These are phyloP conservation scores for Tyrophagus putrescentiae DNA, from an alignment of 1,140 invertebrate genomes.

Conservation along the genomic window DNA sequence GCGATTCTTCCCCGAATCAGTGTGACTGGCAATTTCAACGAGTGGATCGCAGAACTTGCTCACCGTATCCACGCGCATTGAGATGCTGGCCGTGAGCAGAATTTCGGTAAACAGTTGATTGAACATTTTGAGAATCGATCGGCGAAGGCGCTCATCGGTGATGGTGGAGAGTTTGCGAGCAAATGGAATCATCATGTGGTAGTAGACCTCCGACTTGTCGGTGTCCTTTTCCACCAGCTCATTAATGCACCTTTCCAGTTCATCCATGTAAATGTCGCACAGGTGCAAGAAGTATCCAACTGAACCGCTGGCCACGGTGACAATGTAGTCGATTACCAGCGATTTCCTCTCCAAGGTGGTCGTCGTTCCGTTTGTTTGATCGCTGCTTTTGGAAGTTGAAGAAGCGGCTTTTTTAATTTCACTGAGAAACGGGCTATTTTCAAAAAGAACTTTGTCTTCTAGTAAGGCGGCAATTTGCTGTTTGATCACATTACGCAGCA, in stretches of 20 bases:
- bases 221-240: neutral
- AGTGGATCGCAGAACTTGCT: neutral
- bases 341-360: neutral
- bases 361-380: neutral
- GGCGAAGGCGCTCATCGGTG: neutral
- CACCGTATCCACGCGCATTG: neutral
- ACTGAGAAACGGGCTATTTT: neutral
- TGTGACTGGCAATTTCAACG: neutral
- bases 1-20: constrained; percentile 5
- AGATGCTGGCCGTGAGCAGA: neutral
- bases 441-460: neutral
- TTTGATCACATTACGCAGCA: constrained; percentile 11
- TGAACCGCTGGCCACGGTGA: neutral
- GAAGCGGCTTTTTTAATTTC: neutral
- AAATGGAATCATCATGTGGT: constrained; percentile 12
- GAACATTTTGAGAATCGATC: neutral
- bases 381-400: neutral
- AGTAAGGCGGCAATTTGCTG: constrained; percentile 2
- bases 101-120: neutral
- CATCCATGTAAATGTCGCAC: constrained; percentile 13
- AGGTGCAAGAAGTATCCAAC: constrained; percentile 12
- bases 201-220: neutral
- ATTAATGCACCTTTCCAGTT: neutral
- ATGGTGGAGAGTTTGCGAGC: neutral
- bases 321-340: constrained; percentile 7